A percentile compares a stretch with the other conserved stretches of the same genome.
Evolutionary conservation across 2,888 invertebrate genomes (phyloP).

Genomic region (Xestia xanthographa): DNA sequence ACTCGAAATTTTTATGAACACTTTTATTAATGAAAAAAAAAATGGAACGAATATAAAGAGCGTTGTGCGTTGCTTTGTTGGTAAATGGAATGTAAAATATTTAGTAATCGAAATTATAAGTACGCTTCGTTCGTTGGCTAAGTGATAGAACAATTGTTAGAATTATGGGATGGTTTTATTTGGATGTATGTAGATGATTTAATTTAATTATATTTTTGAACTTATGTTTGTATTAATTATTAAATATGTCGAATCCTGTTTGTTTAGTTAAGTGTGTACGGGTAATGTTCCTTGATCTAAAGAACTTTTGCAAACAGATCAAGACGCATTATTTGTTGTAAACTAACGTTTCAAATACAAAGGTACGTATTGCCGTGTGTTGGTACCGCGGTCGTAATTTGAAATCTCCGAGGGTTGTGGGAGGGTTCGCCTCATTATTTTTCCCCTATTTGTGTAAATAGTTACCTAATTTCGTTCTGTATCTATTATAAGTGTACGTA

Average conservation of each 20-base stretch:
- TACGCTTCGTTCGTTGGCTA: constrained; percentile 84
- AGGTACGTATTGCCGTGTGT: constrained; percentile 80
- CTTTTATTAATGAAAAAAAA: constrained; percentile 74
- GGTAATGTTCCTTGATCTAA: constrained; percentile 47
- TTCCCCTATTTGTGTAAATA: constrained; percentile 90
- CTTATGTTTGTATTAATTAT: constrained; percentile 42
- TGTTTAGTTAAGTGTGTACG: constrained; percentile 38
- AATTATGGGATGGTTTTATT: constrained; percentile 79
- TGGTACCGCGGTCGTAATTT: constrained; percentile 83
- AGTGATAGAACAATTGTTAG: constrained; percentile 85
- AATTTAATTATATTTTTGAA: constrained; percentile 56
- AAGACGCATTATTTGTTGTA: constrained; percentile 77
- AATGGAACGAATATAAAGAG: constrained; percentile 79
- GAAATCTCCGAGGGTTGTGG: constrained; percentile 90
- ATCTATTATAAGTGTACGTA: constrained; percentile 87
- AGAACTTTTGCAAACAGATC: constrained; percentile 70
- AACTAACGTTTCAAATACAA: constrained; percentile 80
- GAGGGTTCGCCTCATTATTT: constrained; percentile 90
- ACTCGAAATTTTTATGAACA: constrained; percentile 83
- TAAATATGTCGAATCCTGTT: constrained; percentile 39
- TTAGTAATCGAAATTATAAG: constrained; percentile 80
- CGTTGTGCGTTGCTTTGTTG: constrained; percentile 87
- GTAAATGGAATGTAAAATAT: constrained; percentile 83
- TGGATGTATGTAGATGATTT: constrained; percentile 69
- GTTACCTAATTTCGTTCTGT: constrained; percentile 88